Base-by-base conservation (phyloP, 2,113 vertebrate genomes). In the Cryptotis parvus region DNA sequence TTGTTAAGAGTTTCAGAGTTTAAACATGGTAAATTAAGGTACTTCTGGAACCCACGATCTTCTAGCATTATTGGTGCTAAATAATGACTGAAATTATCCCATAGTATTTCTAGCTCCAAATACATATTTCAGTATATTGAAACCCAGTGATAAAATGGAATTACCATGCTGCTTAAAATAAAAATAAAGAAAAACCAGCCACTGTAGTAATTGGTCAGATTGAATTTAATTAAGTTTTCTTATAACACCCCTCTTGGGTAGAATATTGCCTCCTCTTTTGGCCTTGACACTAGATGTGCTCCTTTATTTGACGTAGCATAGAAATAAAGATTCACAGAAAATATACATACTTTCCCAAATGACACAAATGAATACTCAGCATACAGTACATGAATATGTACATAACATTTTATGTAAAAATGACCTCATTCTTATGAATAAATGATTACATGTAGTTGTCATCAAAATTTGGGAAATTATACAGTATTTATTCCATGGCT, bases 61-160 rank as follows among this genome's bases (percentile, higher is more conserved):
- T 27, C 43, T 75, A 55, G 72, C 14, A 27, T 76, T 86, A 70
- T 89, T 85, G 49, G 9, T 43, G 85, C 66, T 61, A 83, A 63
- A 72, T 61, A 3, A 20, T 87, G 27, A 89, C 10, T n/a, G 26
- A 70, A 84, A 78, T 41, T n/a, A n/a, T 33, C 31, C 33, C 58
- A 14, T 66, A 37, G 72, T 91, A 85, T 35, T 77, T 26, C 26
- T 29, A 3, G 31, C 2, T 33, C 72, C 9, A 35, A 55, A 10
- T n/a, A 1, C 9, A 52, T 20, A 20, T 0, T 87, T 83, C 31
- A 58, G 5, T 2, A 35, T 39, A 33, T 1, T 39, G 52, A 93
- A 80, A 26, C n/a, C 9, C 24, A 88, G 4, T 22, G 4, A 33
- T 33, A n/a, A 58, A 84, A 4, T 76, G 15, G 33, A 39, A 52